Evolutionary conservation across 2,888 invertebrate species (phyloP).

Genomic region (Spialia ferax): DNA sequence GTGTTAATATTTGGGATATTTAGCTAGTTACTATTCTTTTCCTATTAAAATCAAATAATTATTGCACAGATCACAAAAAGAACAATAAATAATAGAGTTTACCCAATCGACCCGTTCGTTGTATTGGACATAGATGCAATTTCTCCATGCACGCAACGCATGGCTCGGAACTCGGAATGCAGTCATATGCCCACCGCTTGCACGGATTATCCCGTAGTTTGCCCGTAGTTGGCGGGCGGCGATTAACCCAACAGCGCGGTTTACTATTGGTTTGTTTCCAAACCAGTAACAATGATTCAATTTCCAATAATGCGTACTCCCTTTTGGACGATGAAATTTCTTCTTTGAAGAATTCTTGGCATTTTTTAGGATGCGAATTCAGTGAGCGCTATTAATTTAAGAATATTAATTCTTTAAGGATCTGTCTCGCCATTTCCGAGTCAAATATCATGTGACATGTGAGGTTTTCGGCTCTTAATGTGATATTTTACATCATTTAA

Average conservation of each 20-base stretch:
- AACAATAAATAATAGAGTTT: not conserved
- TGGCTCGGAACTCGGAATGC: slow-evolving; percentile 69
- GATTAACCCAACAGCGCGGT: slow-evolving; percentile 59
- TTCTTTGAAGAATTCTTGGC: not conserved
- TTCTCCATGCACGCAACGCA: slow-evolving; percentile 60
- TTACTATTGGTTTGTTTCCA: slow-evolving; percentile 3
- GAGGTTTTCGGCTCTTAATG: too few species aligned
- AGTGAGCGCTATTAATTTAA: too few species aligned
- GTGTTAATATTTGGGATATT: not conserved
- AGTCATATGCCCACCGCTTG: slow-evolving; percentile 74
- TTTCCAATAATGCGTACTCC: slow-evolving; percentile 51
- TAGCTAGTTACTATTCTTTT: not conserved
- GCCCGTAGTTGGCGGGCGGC: slow-evolving; percentile 72
- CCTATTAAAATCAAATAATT: not conserved
- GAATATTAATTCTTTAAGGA: too few species aligned
- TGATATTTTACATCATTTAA: too few species aligned
- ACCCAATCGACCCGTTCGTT: not conserved
- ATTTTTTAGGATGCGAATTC: too few species aligned
- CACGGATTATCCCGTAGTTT: slow-evolving; percentile 81
- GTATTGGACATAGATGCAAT: slow-evolving; percentile 50
- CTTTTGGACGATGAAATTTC: not conserved
- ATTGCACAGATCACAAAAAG: not conserved
- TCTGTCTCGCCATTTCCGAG: too few species aligned
- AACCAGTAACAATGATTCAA: slow-evolving; percentile 60
- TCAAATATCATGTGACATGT: too few species aligned